Conservation (phyloP, 2,113 vertebrate species). For the Salvelinus alpinus region DNA sequence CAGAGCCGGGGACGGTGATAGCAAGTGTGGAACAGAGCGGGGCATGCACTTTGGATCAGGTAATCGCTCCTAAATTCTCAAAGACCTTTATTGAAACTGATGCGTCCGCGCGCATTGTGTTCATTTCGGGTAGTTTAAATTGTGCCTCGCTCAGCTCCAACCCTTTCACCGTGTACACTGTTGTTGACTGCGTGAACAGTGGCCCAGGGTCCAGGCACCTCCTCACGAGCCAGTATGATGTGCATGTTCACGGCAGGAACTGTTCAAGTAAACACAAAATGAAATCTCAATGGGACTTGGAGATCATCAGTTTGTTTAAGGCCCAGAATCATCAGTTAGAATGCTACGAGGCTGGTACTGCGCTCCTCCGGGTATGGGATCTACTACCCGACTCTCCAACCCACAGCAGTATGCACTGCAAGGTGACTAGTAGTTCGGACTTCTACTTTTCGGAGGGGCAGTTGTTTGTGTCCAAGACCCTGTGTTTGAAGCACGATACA, state of each 20-base stretch:
- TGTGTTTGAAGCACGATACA: constrained; percentile 68
- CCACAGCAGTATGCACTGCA: constrained; percentile 49
- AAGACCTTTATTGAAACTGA: constrained; percentile 63
- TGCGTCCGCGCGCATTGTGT: constrained; percentile 53
- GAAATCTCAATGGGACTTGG: constrained; percentile 69
- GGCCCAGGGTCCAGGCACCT: constrained; percentile 62
- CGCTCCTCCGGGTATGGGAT: constrained; percentile 59
- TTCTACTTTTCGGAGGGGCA: constrained; percentile 68
- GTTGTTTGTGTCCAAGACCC: constrained; percentile 67
- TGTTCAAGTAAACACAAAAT: constrained; percentile 63
- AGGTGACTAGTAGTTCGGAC: constrained; percentile 46
- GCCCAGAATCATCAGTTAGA: constrained; percentile 31
- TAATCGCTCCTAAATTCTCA: constrained; percentile 67
- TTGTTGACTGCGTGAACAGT: constrained; percentile 59
- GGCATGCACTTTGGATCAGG: constrained; percentile 69
- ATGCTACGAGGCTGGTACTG: constrained; percentile 58
- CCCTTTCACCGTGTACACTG: constrained; percentile 71
- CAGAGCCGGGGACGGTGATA: constrained; percentile 52
- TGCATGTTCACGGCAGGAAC: constrained; percentile 72
- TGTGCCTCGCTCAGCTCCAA: constrained; percentile 64
- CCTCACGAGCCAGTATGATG: constrained; percentile 67
- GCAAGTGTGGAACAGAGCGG: constrained; percentile 54
- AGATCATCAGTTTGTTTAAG: constrained; percentile 65
- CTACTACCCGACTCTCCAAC: constrained; percentile 59
- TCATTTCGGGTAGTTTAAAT: constrained; percentile 54